phyloP scores from a whole-genome alignment of 2,113 vertebrate genomes.

The Sciurus niger region DNA sequence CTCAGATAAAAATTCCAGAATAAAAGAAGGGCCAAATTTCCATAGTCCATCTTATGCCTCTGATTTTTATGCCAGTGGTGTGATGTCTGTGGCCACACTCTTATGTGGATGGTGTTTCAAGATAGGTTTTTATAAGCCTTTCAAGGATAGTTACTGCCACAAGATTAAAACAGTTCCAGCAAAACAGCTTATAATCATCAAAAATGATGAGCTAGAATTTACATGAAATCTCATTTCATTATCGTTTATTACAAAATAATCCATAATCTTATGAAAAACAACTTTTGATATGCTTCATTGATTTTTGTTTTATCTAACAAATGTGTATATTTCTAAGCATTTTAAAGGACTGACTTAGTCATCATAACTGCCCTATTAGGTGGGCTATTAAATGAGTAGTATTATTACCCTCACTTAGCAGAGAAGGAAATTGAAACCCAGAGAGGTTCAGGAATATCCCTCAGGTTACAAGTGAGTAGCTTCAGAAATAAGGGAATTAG shows the following conservation, averaged over 20 bases:
- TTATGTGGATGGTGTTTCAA: background rate
- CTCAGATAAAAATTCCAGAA: background rate
- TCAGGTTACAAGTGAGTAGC: background rate
- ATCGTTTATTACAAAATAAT: background rate
- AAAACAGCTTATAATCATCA: background rate
- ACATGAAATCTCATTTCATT: background rate
- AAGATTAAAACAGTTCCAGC: background rate
- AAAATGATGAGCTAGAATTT: background rate
- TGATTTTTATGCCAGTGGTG: background rate
- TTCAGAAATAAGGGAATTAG: constrained; percentile 8
- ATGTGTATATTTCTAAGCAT: background rate
- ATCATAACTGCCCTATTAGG: background rate
- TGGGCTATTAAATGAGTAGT: background rate
- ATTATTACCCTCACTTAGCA: background rate
- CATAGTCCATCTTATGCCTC: too few species aligned
- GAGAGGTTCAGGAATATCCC: background rate
- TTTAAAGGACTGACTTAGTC: background rate
- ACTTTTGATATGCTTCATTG: background rate
- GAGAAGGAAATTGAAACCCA: background rate
- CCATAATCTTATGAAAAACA: background rate
- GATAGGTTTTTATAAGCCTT: background rate
- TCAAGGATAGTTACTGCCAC: background rate
- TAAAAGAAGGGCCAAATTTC: background rate
- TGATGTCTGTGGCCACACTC: background rate
- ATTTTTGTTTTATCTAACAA: constrained; percentile 39